A percentile compares a stretch with the other conserved stretches of the same genome.
Evolutionary conservation across 2,797 vertebrate genomes (phyloP).

Genomic region (Erethizon dorsatum): DNA sequence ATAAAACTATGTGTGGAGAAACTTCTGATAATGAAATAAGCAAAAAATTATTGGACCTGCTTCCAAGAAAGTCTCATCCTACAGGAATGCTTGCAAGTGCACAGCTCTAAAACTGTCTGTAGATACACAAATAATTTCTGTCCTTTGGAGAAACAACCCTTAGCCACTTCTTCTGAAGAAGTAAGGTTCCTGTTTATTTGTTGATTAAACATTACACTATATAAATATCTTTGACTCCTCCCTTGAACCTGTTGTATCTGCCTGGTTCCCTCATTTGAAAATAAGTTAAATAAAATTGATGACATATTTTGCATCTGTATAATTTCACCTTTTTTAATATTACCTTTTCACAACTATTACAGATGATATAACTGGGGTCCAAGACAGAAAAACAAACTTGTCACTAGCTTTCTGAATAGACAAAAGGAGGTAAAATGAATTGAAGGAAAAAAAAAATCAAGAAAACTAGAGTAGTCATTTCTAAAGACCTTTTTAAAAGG

Average conservation of each 20-base stretch:
- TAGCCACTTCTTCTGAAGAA: not conserved
- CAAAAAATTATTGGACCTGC: not conserved
- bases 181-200: not conserved
- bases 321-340: not conserved
- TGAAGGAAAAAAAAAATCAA: not conserved
- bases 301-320: not conserved
- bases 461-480: not conserved
- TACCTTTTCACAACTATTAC: not conserved
- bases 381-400: slow-evolving; percentile 36
- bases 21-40: not conserved
- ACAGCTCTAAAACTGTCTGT: not conserved
- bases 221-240: not conserved
- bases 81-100: not conserved
- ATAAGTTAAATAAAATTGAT: slow-evolving; percentile 1
- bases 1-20: not conserved
- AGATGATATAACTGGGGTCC: not conserved
- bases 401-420: slow-evolving; percentile 8
- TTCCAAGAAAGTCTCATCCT: not conserved
- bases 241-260: not conserved
- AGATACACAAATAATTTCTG: not conserved
- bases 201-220: not conserved
- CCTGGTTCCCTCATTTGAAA: not conserved
- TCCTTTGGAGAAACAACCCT: not conserved
- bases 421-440: not conserved
- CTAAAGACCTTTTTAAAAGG: slow-evolving; percentile 17